Percentiles rank a stretch among this genome's conserved stretches.
Conservation (phyloP, 2,113 vertebrate genomes). For the Anguilla japonica region DNA sequence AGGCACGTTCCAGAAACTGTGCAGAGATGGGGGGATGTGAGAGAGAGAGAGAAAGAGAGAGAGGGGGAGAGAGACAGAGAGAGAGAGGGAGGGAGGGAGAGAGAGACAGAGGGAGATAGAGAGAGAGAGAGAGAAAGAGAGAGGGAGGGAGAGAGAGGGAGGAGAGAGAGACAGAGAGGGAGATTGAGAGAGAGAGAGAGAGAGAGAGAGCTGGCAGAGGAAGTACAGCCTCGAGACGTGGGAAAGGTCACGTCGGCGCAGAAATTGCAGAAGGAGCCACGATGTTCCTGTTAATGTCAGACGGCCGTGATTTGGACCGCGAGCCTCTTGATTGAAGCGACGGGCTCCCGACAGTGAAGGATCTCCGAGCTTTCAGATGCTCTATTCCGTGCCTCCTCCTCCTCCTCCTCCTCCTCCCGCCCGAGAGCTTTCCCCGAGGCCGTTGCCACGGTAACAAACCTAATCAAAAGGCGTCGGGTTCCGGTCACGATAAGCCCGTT, state of each 20-base stretch:
- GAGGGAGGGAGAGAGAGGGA: not conserved
- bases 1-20: not conserved
- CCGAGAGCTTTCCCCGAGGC: constrained; percentile 27
- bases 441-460: constrained; percentile 44
- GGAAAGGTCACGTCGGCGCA: not conserved
- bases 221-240: not conserved
- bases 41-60: too few species aligned
- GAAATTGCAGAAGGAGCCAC: not conserved
- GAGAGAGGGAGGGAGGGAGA: not conserved
- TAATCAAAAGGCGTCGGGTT: constrained; percentile 41
- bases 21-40: not conserved
- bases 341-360: not conserved
- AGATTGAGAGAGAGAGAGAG: not conserved
- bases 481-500: constrained; percentile 27
- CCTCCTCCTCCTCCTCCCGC: not conserved
- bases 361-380: not conserved
- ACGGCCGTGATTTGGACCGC: not conserved
- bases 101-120: not conserved
- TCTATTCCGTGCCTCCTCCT: not conserved
- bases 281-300: not conserved
- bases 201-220: not conserved
- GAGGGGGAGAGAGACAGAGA: too few species aligned
- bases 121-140: not conserved
- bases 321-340: not conserved
- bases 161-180: not conserved